Evolutionary conservation across 2,113 vertebrate species (phyloP), one percentile per base, ranked within the genome.

Genomic region (Phaethornis superciliosus): DNA sequence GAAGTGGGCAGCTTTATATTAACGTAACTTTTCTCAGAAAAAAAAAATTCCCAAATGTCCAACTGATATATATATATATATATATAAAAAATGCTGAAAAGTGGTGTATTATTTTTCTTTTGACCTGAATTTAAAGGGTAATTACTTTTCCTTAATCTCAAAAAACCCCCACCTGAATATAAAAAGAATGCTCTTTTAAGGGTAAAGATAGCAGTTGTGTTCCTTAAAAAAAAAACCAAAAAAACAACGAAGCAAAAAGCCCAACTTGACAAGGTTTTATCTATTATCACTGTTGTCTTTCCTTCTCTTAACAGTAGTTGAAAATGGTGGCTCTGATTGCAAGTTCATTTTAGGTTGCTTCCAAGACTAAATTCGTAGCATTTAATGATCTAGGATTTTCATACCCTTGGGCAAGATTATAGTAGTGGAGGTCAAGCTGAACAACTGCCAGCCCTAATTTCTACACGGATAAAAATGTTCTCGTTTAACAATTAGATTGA

Each of bases 381-480:
- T 94, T 93, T 96, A 93, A 97, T 94, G 91, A 95, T 97, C 37
- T 69, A 81, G 94, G 82, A 95, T 96, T 96, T 95, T 94, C 85
- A 68, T 97, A 94, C 94, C 93, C 94, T 95, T 65, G 91, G 94
- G 94, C 95, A 78, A 85, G 85, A 95, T 95, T 94, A 85, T 88
- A 68, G 91, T 86, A 75, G 90, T 88, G 82, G 93, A 95, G 94
- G 95, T 97, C 95, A 96, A 89, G 90, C 92, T 95, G 96, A 95
- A 94, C 85, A 88, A 86, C 88, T 0, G 20, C 94, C 91, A 95
- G 93, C 86, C 76, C 93, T 96, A 93, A 96, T 96, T 96, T 95
- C 81, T 79, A 81, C 93, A 81, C 0, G 1, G 85, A 89, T 93
- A 91, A 89, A 96, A 96, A 94, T 90, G 76, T 71, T 94, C 94